A percentile compares a stretch with the other conserved stretches of the same genome.
Conservation (phyloP, 35 echinoderm and acorn worm species). For the Antedon bifida region DNA sequence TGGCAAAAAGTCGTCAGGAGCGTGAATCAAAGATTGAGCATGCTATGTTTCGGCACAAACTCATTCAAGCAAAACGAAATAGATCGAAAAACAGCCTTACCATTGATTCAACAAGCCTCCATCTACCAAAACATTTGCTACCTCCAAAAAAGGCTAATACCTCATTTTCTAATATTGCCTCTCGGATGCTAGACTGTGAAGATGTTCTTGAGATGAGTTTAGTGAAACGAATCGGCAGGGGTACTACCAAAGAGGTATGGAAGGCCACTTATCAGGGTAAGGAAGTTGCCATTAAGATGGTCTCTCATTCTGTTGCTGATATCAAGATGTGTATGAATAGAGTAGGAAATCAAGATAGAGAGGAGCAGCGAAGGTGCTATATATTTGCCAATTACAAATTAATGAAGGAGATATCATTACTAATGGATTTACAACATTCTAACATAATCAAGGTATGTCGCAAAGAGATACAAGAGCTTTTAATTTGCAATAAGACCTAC, state of each 20-base stretch:
- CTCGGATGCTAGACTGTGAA: neutral
- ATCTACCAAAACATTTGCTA: neutral
- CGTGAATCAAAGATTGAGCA: neutral
- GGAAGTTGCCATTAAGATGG: slow-evolving; percentile 74
- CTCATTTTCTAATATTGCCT: neutral
- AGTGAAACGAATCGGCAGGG: slow-evolving; percentile 26
- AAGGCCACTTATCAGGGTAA: slow-evolving; percentile 17
- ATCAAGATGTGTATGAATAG: slow-evolving; percentile 42
- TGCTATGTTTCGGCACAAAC: neutral
- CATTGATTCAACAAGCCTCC: neutral
- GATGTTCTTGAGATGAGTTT: neutral
- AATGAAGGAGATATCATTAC: slow-evolving; percentile 68
- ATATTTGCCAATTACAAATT: slow-evolving; percentile 84
- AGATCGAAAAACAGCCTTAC: neutral
- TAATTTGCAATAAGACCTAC: too few species aligned
- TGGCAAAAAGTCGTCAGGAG: neutral
- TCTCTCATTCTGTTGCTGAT: slow-evolving; percentile 53
- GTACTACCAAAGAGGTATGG: slow-evolving; percentile 77
- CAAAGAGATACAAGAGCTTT: too few species aligned
- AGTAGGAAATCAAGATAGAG: slow-evolving; percentile 1
- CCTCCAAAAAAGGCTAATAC: neutral
- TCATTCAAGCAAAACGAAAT: neutral
- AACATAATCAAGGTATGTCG: slow-evolving; percentile 62
- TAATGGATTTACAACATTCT: slow-evolving; percentile 51
- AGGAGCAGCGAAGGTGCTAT: slow-evolving; percentile 27